These are phyloP conservation scores for Riptortus pedestris DNA, from an alignment of 1,140 invertebrate genomes.

Conservation along the genomic window DNA sequence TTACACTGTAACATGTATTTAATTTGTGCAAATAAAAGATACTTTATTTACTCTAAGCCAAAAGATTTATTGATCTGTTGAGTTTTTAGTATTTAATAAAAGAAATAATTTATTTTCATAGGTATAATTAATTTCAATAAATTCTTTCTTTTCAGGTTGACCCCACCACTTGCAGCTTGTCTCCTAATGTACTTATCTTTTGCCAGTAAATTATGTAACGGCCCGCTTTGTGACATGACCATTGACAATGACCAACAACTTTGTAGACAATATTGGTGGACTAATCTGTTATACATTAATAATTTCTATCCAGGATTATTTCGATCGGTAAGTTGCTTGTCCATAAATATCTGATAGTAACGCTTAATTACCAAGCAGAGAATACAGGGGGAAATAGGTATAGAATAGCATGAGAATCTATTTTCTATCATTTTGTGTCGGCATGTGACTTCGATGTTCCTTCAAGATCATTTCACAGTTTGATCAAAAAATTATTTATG, in stretches of 20 bases:
- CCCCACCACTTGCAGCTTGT: not conserved
- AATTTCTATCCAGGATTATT: not conserved
- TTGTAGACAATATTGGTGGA: not conserved
- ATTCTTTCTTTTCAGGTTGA: slow-evolving; percentile 5
- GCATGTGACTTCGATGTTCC: not conserved
- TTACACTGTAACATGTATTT: too few relatives aligned
- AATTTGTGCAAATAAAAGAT: too few relatives aligned
- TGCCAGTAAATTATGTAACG: not conserved
- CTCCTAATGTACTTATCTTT: not conserved
- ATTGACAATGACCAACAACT: not conserved
- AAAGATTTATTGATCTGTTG: too few relatives aligned
- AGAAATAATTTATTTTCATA: too few relatives aligned
- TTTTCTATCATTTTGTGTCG: not conserved
- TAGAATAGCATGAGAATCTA: not conserved
- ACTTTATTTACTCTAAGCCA: too few relatives aligned
- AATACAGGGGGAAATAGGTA: not conserved
- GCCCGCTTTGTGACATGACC: not conserved
- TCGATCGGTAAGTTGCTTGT: not conserved
- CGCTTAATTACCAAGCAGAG: not conserved
- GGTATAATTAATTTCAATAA: too few relatives aligned
- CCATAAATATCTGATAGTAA: not conserved
- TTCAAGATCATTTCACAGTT: not conserved
- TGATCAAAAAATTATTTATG: not conserved
- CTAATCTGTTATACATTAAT: not conserved
- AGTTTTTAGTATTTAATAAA: too few relatives aligned